Conservation (phyloP, 2,113 vertebrate species). For the Chamaetylas fuelleborni region DNA sequence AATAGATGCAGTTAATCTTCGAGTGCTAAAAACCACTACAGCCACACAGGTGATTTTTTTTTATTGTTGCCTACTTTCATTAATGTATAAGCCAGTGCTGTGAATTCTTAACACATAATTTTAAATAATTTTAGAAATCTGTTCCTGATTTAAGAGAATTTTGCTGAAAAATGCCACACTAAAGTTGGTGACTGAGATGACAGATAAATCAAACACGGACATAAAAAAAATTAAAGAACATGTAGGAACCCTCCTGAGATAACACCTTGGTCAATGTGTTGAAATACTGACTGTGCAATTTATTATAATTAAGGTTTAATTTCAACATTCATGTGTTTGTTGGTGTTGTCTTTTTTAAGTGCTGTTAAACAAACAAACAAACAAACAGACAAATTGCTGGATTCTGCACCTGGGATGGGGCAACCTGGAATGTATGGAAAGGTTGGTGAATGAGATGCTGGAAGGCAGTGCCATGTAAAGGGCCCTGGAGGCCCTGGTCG, state of each 20-base stretch:
- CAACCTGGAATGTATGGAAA: neutral
- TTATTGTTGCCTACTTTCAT: neutral
- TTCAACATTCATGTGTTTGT: neutral
- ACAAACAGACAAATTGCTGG: neutral
- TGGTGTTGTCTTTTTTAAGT: neutral
- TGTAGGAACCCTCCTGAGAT: neutral
- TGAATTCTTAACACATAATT: neutral
- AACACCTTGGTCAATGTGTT: neutral
- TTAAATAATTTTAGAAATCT: neutral
- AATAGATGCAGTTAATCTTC: neutral
- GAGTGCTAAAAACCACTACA: neutral
- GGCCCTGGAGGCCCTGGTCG: accelerated
- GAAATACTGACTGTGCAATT: neutral
- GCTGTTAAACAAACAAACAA: neutral
- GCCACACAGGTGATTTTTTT: neutral
- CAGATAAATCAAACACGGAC: neutral
- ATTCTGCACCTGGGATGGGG: neutral
- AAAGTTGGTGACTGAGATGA: neutral
- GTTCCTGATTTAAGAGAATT: neutral
- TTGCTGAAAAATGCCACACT: neutral
- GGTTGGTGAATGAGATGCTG: neutral
- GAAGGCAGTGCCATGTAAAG: neutral
- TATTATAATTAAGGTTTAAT: neutral
- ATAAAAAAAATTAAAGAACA: neutral
- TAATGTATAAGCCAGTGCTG: neutral